These are phyloP conservation scores for Xenopus petersii DNA, from an alignment of 2,797 vertebrate species.

Conservation along the genomic window DNA sequence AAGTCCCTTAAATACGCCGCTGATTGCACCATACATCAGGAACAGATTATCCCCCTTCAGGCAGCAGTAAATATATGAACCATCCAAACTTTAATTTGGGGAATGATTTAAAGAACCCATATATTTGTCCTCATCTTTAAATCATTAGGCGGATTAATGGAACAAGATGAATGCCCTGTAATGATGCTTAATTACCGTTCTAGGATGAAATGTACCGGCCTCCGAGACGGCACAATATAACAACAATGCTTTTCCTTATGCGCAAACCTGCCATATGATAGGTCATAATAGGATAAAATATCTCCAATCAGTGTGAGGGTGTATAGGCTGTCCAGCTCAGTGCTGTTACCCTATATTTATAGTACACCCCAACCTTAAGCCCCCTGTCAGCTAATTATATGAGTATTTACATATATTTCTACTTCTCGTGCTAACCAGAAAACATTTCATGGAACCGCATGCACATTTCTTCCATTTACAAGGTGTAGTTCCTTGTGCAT, in stretches of 20 bases:
- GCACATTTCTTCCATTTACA: too few species aligned
- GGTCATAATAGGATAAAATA: slow-evolving; percentile 56
- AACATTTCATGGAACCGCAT: too few species aligned
- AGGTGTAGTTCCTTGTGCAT: too few species aligned
- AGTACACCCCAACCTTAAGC: too few species aligned
- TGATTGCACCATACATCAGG: slow-evolving; percentile 23
- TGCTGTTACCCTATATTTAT: too few species aligned
- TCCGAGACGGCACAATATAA: slow-evolving; percentile 25
- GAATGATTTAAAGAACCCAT: slow-evolving; percentile 66
- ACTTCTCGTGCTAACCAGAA: too few species aligned
- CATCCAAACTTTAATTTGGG: slow-evolving; percentile 62
- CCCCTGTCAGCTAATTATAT: too few species aligned
- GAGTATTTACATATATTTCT: too few species aligned
- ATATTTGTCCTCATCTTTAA: slow-evolving; percentile 69
- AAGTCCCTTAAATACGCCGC: not conserved
- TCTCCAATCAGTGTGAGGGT: not conserved
- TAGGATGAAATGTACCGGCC: slow-evolving; percentile 64
- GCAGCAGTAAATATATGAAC: slow-evolving; percentile 33
- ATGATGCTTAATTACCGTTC: slow-evolving; percentile 72
- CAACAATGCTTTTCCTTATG: slow-evolving; percentile 40
- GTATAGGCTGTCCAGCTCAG: too few species aligned
- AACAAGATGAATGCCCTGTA: slow-evolving; percentile 71
- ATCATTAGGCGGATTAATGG: slow-evolving; percentile 64
- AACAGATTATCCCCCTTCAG: slow-evolving; percentile 41
- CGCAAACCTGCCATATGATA: slow-evolving; percentile 34